Percentiles rank a stretch among this genome's conserved stretches.
Conservation (phyloP, 2,113 vertebrate genomes). For the Cyanocitta stelleri region DNA sequence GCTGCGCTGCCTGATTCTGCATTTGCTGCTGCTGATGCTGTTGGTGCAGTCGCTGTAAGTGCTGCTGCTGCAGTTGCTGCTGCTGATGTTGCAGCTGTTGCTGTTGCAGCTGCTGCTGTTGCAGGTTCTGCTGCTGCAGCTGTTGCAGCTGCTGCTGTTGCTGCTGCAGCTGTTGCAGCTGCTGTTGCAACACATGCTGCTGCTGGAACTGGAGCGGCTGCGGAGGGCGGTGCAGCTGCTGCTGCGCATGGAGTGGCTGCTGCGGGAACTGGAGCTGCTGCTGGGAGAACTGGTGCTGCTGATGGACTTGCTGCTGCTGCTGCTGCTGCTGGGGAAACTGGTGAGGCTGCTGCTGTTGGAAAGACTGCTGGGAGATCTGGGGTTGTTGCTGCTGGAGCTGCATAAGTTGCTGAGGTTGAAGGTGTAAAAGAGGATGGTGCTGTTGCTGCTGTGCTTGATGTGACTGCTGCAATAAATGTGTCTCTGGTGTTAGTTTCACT, state of each 20-base stretch:
- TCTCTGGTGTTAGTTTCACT: slow-evolving; percentile 76
- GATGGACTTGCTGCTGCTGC: slow-evolving; percentile 54
- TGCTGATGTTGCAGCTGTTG: slow-evolving; percentile 72
- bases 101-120: slow-evolving; percentile 73
- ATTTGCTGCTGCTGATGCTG: slow-evolving; percentile 73
- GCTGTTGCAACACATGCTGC: slow-evolving; percentile 77
- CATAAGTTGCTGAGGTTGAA: slow-evolving; percentile 76
- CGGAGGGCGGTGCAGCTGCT: slow-evolving; percentile 78
- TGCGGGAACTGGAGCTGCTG: slow-evolving; percentile 75
- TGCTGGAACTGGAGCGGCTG: slow-evolving; percentile 80
- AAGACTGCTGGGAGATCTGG: slow-evolving; percentile 70
- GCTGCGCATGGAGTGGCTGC: slow-evolving; percentile 76
- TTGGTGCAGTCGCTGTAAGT: slow-evolving; percentile 65
- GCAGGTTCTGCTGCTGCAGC: slow-evolving; percentile 75
- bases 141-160: slow-evolving; percentile 77
- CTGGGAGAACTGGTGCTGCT: slow-evolving; percentile 70
- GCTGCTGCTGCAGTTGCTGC: slow-evolving; percentile 78
- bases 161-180: slow-evolving; percentile 75
- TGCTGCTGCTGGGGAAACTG: slow-evolving; percentile 67
- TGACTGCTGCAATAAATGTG: slow-evolving; percentile 76
- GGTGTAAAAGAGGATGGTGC: slow-evolving; percentile 77
- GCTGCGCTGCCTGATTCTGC: slow-evolving; percentile 64
- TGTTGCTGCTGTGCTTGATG: slow-evolving; percentile 74
- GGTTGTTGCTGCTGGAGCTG: slow-evolving; percentile 76
- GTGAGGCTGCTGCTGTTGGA: slow-evolving; percentile 72